phyloP scores from a whole-genome alignment of 2,888 invertebrate species.

The Plebejus anna region DNA sequence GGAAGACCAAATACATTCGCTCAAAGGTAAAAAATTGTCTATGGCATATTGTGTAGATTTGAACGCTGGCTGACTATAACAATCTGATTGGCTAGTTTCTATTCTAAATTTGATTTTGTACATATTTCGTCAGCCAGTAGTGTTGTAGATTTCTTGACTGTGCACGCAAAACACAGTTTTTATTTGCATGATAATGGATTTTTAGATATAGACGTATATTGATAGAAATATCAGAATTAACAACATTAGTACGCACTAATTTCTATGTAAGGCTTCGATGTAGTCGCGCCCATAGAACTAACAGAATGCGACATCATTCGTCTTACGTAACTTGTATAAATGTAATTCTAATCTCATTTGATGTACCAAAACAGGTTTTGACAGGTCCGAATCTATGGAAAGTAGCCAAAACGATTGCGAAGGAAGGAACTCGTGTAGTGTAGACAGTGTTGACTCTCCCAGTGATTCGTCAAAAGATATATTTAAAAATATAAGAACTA shows the following conservation, averaged over 20 bases:
- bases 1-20: constrained; percentile 89
- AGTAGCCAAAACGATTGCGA: constrained; percentile 57
- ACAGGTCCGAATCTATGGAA: constrained; percentile 66
- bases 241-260: constrained; percentile 67
- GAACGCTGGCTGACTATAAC: constrained; percentile 29
- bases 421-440: constrained; percentile 50
- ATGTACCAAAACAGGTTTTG: constrained; percentile 72
- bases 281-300: constrained; percentile 43
- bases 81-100: constrained; percentile 23
- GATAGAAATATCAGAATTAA: constrained; percentile 32
- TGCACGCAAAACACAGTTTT: constrained; percentile 26
- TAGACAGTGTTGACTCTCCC: constrained; percentile 53
- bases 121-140: constrained; percentile 27
- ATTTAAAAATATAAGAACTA: constrained; percentile 65
- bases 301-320: constrained; percentile 40
- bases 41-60: constrained; percentile 21
- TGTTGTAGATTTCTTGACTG: constrained; percentile 19
- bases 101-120: constrained; percentile 24
- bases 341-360: constrained; percentile 63
- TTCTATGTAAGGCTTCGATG: constrained; percentile 53
- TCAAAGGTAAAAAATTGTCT: constrained; percentile 81
- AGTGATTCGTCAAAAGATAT: constrained; percentile 62
- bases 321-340: constrained; percentile 46
- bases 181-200: constrained; percentile 26
- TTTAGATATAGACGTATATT: constrained; percentile 8